Conservation (phyloP, 1,140 invertebrate species). For the Aphaenogaster floridana region DNA sequence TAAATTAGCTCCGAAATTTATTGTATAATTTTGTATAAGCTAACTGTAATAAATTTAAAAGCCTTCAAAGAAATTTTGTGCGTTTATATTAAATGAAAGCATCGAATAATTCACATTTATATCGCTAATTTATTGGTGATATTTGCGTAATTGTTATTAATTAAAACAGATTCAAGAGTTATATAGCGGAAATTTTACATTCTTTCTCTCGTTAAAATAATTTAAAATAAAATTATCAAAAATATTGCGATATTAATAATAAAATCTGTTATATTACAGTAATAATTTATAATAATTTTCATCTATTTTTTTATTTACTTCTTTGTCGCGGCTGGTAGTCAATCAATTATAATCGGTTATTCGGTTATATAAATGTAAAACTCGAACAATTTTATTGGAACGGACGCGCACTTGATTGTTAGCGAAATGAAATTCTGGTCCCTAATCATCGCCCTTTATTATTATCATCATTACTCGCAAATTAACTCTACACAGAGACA, state of each 20-base stretch:
- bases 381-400: background rate
- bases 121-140: constrained; percentile 31
- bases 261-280: background rate
- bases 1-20: constrained; percentile 39
- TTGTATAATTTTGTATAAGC: constrained; percentile 1
- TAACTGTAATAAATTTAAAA: constrained; percentile 44
- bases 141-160: constrained; percentile 48
- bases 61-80: constrained; percentile 13
- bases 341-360: background rate
- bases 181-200: constrained; percentile 19
- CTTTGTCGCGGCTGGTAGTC: background rate
- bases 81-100: constrained; percentile 29
- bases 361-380: background rate
- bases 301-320: constrained; percentile 11
- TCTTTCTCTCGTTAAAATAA: background rate
- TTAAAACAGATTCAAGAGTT: constrained; percentile 41
- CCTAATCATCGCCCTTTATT: constrained; percentile 16
- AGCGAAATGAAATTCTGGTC: constrained; percentile 7
- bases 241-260: constrained; percentile 15
- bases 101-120: constrained; percentile 12
- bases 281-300: constrained; percentile 24
- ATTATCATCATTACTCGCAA: constrained; percentile 33
- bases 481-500: constrained; percentile 27
- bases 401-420: background rate
- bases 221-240: constrained; percentile 10